Conservation (phyloP, 2,113 vertebrate species). For the Felis catus region DNA sequence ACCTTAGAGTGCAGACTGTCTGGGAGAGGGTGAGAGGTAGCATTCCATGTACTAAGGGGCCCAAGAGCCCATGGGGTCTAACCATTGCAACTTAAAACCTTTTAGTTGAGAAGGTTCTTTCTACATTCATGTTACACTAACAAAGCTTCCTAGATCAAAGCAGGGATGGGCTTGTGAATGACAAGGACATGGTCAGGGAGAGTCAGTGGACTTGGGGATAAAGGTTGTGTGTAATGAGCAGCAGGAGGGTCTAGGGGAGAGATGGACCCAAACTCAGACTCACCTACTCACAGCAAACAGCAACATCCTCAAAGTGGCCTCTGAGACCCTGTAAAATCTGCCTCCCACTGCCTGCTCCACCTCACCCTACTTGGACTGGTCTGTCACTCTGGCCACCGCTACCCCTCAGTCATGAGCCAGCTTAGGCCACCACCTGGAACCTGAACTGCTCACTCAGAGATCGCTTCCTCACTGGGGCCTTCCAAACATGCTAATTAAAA, state of each 20-base stretch:
- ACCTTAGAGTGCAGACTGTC: too few species aligned
- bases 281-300: background rate
- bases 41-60: background rate
- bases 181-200: background rate
- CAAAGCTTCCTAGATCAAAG: background rate
- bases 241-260: background rate
- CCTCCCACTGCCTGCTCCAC: background rate
- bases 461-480: background rate
- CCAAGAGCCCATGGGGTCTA: background rate
- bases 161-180: background rate
- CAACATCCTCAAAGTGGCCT: background rate
- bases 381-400: background rate
- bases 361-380: background rate
- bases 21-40: background rate
- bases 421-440: background rate
- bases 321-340: background rate
- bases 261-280: background rate
- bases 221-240: background rate
- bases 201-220: background rate
- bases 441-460: accelerated
- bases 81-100: background rate
- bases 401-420: background rate
- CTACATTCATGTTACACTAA: background rate
- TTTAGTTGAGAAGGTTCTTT: background rate
- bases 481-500: background rate